These are phyloP conservation scores for Drosophila hawaiiensis DNA, from an alignment of 2,888 invertebrate species.

Conservation along the genomic window DNA sequence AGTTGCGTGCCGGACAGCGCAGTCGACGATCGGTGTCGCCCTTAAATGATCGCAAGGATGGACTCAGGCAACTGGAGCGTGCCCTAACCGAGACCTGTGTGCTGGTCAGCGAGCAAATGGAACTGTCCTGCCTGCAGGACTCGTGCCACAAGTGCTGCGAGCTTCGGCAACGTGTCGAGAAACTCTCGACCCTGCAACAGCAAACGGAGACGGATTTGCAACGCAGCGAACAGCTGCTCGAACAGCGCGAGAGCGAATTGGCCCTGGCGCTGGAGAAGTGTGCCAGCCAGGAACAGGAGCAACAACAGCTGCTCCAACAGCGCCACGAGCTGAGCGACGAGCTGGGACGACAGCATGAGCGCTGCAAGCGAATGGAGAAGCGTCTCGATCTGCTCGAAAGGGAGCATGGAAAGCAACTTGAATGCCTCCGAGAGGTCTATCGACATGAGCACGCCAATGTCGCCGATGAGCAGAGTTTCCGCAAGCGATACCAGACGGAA, in stretches of 20 bases:
- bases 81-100: conserved; percentile 88
- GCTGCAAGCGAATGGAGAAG: conserved; percentile 90
- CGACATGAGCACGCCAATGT: conserved; percentile 87
- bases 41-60: conserved; percentile 88
- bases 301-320: conserved; percentile 83
- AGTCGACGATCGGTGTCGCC: conserved; percentile 89
- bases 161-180: conserved; percentile 86
- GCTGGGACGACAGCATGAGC: conserved; percentile 88
- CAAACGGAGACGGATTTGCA: conserved; percentile 81
- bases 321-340: conserved; percentile 86
- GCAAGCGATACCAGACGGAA: conserved; percentile 92
- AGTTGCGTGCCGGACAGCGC: conserved; percentile 87
- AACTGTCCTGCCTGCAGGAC: conserved; percentile 86
- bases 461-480: conserved; percentile 87
- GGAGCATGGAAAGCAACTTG: conserved; percentile 93
- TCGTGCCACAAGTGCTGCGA: conserved; percentile 87
- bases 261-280: conserved; percentile 83
- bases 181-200: conserved; percentile 85
- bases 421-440: conserved; percentile 92
- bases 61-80: conserved; percentile 88
- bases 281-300: conserved; percentile 84
- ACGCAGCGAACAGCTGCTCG: conserved; percentile 81
- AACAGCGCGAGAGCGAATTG: conserved; percentile 82
- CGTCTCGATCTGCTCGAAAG: conserved; percentile 91
- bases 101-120: conserved; percentile 83